Percentiles rank a stretch among this genome's conserved stretches.
Evolutionary conservation across 1,140 invertebrate species (phyloP).

Genomic region (Drosophila serrata): DNA sequence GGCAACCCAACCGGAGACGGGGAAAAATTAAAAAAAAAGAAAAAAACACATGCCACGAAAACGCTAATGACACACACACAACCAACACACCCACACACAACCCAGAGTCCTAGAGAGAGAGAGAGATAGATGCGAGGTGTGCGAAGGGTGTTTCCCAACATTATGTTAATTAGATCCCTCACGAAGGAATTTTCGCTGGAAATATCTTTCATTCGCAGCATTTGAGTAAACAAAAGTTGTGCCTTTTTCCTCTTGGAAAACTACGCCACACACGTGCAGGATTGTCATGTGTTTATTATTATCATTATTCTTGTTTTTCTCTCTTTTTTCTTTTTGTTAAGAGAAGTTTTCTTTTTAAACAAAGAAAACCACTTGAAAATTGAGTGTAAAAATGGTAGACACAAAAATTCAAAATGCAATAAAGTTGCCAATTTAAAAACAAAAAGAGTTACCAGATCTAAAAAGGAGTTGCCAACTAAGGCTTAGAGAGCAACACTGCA

Average conservation of each 20-base stretch:
- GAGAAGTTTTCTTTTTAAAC: slow-evolving; percentile 40
- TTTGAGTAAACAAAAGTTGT: slow-evolving; percentile 40
- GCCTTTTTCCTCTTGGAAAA: slow-evolving; percentile 40
- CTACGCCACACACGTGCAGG: slow-evolving; percentile 33
- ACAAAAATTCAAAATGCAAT: neutral
- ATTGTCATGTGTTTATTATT: slow-evolving; percentile 62
- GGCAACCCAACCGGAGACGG: slow-evolving; percentile 15
- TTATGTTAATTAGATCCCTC: slow-evolving; percentile 56
- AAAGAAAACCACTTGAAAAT: slow-evolving; percentile 19
- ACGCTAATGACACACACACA: slow-evolving; percentile 59
- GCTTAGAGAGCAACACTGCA: too few species aligned
- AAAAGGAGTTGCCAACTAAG: too few species aligned
- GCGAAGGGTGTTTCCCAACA: slow-evolving; percentile 32
- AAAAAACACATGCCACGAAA: slow-evolving; percentile 53
- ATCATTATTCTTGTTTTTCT: slow-evolving; percentile 14
- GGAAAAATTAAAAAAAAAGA: slow-evolving; percentile 27
- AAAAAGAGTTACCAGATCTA: neutral
- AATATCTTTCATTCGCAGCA: slow-evolving; percentile 51
- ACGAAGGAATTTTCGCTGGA: slow-evolving; percentile 50
- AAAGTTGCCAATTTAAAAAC: neutral
- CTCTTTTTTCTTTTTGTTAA: slow-evolving; percentile 1
- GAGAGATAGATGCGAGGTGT: neutral
- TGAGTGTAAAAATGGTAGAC: neutral
- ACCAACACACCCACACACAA: slow-evolving; percentile 19
- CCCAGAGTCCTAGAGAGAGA: neutral